These are phyloP conservation scores for Cryptomyrus ogoouensis DNA, from an alignment of 2,113 vertebrate genomes.

Conservation along the genomic window DNA sequence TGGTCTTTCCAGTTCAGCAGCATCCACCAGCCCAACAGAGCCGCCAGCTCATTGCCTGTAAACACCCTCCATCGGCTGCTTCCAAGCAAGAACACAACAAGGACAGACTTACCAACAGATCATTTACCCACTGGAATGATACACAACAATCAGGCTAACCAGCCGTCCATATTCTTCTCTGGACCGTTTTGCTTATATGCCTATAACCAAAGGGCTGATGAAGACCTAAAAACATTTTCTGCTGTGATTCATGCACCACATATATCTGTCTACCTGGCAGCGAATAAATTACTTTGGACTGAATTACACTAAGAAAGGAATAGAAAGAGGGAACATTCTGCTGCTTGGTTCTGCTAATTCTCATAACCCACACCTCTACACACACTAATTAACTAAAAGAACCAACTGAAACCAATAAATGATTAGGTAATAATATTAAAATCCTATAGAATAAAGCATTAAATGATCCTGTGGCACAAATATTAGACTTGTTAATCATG, in stretches of 20 bases:
- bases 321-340: background rate
- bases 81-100: background rate
- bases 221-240: background rate
- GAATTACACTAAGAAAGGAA: background rate
- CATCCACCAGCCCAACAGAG: conserved; percentile 95
- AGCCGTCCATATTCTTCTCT: background rate
- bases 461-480: background rate
- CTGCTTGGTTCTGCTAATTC: background rate
- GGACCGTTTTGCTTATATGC: background rate
- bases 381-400: background rate
- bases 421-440: background rate
- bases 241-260: background rate
- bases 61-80: conserved; percentile 87
- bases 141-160: background rate
- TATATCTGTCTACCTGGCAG: background rate
- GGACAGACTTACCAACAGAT: background rate
- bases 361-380: background rate
- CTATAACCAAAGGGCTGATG: background rate
- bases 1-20: conserved; percentile 75
- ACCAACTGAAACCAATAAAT: background rate
- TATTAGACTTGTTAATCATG: background rate
- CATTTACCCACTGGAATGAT: background rate
- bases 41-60: conserved; percentile 84
- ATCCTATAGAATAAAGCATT: background rate
- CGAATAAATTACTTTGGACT: background rate